Base-by-base conservation (phyloP, 2,113 vertebrate species). In the Bambusicola thoracicus region DNA sequence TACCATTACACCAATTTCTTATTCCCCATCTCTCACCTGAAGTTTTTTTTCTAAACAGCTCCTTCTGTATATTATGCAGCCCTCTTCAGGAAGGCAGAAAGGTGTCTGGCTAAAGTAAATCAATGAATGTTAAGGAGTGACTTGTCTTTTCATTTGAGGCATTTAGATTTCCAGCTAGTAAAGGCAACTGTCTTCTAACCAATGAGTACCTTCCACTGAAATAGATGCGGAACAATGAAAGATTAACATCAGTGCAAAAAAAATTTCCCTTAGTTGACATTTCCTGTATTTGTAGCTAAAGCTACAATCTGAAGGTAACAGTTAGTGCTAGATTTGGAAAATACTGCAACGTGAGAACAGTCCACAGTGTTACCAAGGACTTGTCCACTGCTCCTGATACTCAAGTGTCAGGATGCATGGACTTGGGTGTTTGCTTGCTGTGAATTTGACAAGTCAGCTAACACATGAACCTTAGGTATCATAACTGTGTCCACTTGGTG, bases 61-160 rank as follows among this genome's bases (percentile, higher is more conserved):
- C 11, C 14, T 82, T 65, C 49, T 72, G 14, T 30, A 25, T 32
- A 34, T 38, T 53, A 55, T 70, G 46, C 53, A 74, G 38, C 21
- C 53, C 55, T 14, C 34, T 87, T 82, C 41, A 56, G 68, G 61
- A 48, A 62, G 65, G 46, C 59, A 87, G 55, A 89, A 90, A 72
- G n/a, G 13, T 44, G 59, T 68, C 49, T 89, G 59, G 69, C 72
- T 67, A 78, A 83, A 22, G n/a, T 29, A 56, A 32, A 73, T 20
- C 43, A 63, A 25, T 81, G 40, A 89, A 87, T 2, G 0, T 21
- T 81, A 61, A 69, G 27, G 74, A 74, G 53, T 65, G 22, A 36
- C 41, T 87, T 91, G 7, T 62, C 75, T 81, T 81, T 72, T 22
- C 87, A 36, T 62, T 81, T 41, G 94, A 94, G 34, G 6, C 3